phyloP scores from a whole-genome alignment of 2,113 vertebrate species.

The Carassius gibelio region DNA sequence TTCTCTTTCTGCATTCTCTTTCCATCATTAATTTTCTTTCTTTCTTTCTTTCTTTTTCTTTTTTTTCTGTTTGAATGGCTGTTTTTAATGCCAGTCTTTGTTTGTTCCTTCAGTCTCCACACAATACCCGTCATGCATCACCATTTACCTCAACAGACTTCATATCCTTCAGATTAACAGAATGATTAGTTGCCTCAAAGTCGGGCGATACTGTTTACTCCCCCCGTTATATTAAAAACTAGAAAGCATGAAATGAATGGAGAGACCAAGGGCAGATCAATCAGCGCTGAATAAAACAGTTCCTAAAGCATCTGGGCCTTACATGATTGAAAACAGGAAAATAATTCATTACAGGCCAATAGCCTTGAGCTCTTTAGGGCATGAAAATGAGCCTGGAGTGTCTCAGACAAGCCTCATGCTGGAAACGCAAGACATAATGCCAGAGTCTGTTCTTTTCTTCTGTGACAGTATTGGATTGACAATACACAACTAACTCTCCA shows the following conservation, averaged over 20 bases:
- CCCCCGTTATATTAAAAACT: conserved; percentile 53
- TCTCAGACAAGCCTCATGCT: conserved; percentile 18
- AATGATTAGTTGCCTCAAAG: conserved; percentile 41
- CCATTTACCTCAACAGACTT: conserved; percentile 46
- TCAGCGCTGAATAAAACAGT: conserved; percentile 56
- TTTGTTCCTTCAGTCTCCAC: conserved; percentile 15
- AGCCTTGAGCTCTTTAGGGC: conserved; percentile 51
- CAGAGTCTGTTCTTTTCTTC: no score
- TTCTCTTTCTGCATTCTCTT: background rate
- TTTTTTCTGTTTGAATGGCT: conserved; percentile 2
- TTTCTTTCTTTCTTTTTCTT: background rate
- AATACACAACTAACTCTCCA: no score
- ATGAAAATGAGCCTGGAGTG: conserved; percentile 23
- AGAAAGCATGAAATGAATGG: conserved; percentile 60
- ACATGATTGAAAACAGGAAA: conserved; percentile 56
- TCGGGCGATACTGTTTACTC: conserved; percentile 52
- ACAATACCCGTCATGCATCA: conserved; percentile 34
- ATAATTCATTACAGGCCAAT: conserved; percentile 45
- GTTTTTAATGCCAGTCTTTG: conserved; percentile 11
- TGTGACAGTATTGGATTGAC: no score
- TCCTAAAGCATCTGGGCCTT: conserved; percentile 53
- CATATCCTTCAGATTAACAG: conserved; percentile 36
- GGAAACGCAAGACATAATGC: background rate
- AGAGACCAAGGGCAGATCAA: conserved; percentile 55
- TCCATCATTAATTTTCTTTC: background rate